phyloP scores from a whole-genome alignment of 2,888 invertebrate species.

The Trissolcus brochymenae region DNA sequence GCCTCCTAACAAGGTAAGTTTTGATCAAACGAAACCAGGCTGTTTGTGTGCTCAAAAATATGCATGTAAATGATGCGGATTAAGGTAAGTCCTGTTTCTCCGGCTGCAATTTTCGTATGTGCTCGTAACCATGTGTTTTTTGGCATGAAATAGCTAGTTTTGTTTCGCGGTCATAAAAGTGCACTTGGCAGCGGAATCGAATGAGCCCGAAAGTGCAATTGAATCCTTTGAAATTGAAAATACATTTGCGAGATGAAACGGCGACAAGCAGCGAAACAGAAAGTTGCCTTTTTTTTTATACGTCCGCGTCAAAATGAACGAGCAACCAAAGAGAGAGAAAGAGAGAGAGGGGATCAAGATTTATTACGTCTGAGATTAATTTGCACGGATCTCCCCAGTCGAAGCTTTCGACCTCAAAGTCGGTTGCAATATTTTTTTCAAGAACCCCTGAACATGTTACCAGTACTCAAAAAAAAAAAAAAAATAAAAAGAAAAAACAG shows the following conservation, averaged over 20 bases:
- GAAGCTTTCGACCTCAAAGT: constrained; percentile 27
- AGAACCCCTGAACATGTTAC: constrained; percentile 49
- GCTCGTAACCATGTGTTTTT: constrained; percentile 22
- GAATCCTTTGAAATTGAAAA: constrained; percentile 6
- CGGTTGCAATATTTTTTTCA: constrained; percentile 42
- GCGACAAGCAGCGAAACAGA: not conserved
- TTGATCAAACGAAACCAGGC: constrained; percentile 4
- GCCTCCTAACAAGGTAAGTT: constrained; percentile 93
- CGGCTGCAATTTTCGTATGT: constrained; percentile 13
- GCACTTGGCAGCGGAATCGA: constrained; percentile 32
- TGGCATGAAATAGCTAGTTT: constrained; percentile 47
- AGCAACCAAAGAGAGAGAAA: too few species aligned
- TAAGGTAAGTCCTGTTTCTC: constrained; percentile 41
- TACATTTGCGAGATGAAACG: not conserved
- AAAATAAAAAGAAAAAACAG: constrained; percentile 37
- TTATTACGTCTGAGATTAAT: too few species aligned
- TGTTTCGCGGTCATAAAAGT: constrained; percentile 14
- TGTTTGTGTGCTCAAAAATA: constrained; percentile 10
- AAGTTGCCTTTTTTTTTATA: too few species aligned
- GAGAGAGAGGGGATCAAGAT: too few species aligned
- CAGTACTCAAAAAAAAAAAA: constrained; percentile 45
- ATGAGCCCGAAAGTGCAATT: constrained; percentile 33
- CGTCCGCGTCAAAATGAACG: too few species aligned
- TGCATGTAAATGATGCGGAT: constrained; percentile 8
- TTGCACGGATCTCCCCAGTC: not conserved